Conservation (phyloP, 2,113 vertebrate genomes). For the Ginglymostoma cirratum region DNA sequence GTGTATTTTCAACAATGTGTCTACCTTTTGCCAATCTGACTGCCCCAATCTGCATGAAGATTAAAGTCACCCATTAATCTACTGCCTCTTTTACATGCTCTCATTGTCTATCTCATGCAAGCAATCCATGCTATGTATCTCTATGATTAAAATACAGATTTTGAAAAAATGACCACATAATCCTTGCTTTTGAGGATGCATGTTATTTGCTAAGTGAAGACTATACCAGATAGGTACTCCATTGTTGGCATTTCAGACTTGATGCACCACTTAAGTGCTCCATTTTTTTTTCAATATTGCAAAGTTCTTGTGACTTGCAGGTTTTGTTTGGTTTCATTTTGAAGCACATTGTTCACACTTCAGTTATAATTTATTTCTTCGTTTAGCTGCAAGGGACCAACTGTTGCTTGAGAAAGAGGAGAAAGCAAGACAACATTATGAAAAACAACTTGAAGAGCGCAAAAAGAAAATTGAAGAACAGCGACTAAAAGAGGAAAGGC, state of each 20-base stretch:
- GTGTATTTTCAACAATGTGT: too few relatives aligned
- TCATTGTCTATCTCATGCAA: neutral
- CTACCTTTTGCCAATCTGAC: too few relatives aligned
- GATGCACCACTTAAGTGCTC: neutral
- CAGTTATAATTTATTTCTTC: slow-evolving; percentile 27
- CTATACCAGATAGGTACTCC: neutral
- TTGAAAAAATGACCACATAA: neutral
- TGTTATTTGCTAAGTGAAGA: neutral
- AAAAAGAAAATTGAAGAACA: slow-evolving; percentile 80
- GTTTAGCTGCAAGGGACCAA: slow-evolving; percentile 69
- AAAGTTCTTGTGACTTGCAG: too few relatives aligned
- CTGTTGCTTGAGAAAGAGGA: slow-evolving; percentile 82
- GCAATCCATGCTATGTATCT: neutral
- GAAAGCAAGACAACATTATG: slow-evolving; percentile 77
- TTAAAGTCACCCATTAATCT: too few relatives aligned
- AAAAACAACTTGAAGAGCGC: slow-evolving; percentile 80
- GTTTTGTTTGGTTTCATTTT: neutral
- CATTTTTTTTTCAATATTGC: neutral
- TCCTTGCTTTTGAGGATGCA: neutral
- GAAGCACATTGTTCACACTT: neutral
- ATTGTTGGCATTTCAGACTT: neutral
- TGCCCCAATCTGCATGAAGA: too few relatives aligned
- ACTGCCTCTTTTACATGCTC: too few relatives aligned
- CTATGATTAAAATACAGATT: neutral
- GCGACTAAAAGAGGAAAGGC: slow-evolving; percentile 75